Base-by-base conservation (phyloP, 2,888 invertebrate genomes). In the Protophormia terraenovae region DNA sequence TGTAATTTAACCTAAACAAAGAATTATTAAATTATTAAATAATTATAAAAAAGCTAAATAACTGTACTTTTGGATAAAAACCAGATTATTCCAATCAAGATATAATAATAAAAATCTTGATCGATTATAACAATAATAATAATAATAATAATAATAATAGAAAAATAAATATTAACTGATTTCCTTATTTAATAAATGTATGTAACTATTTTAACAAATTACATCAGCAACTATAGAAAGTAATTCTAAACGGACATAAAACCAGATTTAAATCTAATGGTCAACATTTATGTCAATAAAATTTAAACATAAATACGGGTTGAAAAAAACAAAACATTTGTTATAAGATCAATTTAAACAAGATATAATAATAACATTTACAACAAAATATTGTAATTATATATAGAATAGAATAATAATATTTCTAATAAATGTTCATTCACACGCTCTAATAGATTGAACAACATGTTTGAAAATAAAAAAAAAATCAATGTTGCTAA, bases 381-480 rank as follows among this genome's bases (percentile, higher is more conserved):
- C 5, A 10, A 47, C 24, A 60, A 69, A 69, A 64, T 78, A n/a
- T 19, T 50, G 50, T 50, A 58, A 60, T 50, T 50, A n/a, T n/a
- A 60, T 4, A 0, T 12, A 58, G 38, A 5, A 0, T 12, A 58
- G 38, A 72, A 64, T 41, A 50, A 55, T 1, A 73, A 16, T 45
- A 19, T n/a, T 53, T 72, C 4, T 55, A 58, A 62, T 58, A 58
- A 75, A 69, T 79, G 81, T 69, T 84, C 77, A 69, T 84, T 84
- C 84, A 78, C 78, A 85, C 73, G 85, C 77, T 82, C 78, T 47
- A 73, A 78, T 50, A 67, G 50, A 22, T 24, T 32, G 2, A 64
- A 47, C 24, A 62, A 81, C 24, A 19, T 62, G 14, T 53, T 53
- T 45, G 0, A 41, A 29, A 12, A n/a, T 29, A 12, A 55, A 27